Evolutionary conservation across 2,888 invertebrate genomes (phyloP), one percentile per base, ranked within the genome.

Genomic region (Diaperis boleti): DNA sequence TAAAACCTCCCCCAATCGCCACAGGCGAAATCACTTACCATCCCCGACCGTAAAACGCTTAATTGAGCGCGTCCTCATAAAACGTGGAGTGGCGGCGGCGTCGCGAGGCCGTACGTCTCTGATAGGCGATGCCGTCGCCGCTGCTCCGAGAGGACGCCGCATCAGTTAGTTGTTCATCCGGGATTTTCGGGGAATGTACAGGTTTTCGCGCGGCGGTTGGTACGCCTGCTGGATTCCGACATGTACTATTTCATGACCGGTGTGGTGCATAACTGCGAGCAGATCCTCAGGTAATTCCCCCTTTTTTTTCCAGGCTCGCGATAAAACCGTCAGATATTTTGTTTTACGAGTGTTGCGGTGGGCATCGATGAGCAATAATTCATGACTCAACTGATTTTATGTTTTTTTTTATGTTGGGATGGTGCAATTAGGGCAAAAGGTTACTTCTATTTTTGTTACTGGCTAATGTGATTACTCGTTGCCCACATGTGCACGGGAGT

Each of bases 221-320:
- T 55, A 61, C 61, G 18, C 35, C 54, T 54, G 45, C 39, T n/a
- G n/a, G 1, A n/a, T 22, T 49, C 33, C 11, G 37, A 68, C 15
- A 77, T 77, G 77, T 77, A 77, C 64, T 77, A 77, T 70, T 77
- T 77, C 65, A 77, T 77, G 76, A 74, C 76, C 17, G 77, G 76
- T 41, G 77, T 77, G 10, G 76, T 77, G 54, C 76, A 77, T 47
- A 77, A 77, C 61, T 77, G 77, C 70, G 77, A 76, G 55, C 68
- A 76, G 49, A 77, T 77, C 20, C 65, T 77, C 50, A 77, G 77
- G 77, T 77, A 72, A 56, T 54, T 42, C 14, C 17, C 26, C 13
- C 3, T 1, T 18, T 8, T 13, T n/a, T 15, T 18, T n/a, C 41
- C 2, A 13, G 6, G 11, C 3, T 31, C 3, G 10, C 13, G 26